Evolutionary conservation across 2,113 vertebrate species (phyloP).

Genomic region (Rhizomys pruinosus): DNA sequence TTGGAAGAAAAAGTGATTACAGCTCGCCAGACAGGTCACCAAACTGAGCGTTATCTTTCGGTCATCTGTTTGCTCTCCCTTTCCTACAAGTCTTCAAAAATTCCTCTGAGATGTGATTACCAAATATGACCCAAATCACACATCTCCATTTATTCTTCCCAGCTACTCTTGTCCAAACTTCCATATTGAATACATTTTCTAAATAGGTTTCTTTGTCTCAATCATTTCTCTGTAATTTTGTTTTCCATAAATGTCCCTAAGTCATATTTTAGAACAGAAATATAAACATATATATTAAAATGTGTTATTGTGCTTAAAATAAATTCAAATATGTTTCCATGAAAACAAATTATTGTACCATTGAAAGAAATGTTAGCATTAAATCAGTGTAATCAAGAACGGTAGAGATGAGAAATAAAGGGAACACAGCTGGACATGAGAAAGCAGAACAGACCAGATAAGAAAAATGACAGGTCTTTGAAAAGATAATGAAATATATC

Average conservation of each 20-base stretch:
- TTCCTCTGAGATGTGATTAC: background rate
- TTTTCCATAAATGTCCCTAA: background rate
- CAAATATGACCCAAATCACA: background rate
- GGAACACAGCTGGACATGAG: background rate
- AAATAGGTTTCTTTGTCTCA: fast-evolving
- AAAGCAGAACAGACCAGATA: background rate
- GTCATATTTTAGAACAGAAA: background rate
- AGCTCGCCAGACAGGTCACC: fast-evolving
- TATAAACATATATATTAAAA: background rate
- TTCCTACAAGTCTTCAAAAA: background rate
- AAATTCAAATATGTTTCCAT: background rate
- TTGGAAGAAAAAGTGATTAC: background rate
- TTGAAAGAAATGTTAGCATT: background rate
- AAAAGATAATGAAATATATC: background rate
- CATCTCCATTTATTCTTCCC: background rate
- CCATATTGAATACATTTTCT: background rate
- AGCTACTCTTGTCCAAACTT: background rate
- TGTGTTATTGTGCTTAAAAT: background rate
- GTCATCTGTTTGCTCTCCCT: background rate
- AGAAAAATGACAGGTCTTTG: background rate
- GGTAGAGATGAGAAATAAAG: too few relatives aligned
- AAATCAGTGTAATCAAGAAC: background rate
- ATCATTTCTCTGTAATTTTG: background rate
- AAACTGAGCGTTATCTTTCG: background rate
- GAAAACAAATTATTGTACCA: too few relatives aligned